Conservation (phyloP, 2,113 vertebrate genomes). For the Spermophilus dauricus region DNA sequence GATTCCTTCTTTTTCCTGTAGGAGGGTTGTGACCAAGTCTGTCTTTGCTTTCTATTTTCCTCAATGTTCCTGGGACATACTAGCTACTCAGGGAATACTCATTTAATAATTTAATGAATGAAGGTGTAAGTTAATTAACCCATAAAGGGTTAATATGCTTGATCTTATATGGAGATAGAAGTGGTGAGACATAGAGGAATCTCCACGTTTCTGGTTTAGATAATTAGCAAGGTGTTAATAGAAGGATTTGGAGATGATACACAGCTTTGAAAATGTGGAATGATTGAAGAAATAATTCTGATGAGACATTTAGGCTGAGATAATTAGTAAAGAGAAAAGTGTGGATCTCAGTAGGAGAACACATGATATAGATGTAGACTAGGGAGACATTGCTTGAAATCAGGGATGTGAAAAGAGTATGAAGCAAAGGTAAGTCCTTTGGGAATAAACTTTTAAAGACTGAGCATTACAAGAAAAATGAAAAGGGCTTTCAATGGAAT, state of each 20-base stretch:
- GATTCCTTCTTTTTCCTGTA: not conserved
- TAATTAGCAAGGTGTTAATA: not conserved
- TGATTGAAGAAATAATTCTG: not conserved
- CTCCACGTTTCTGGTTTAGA: not conserved
- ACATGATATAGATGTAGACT: not conserved
- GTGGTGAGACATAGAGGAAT: not conserved
- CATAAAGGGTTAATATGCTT: not conserved
- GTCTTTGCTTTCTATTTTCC: not conserved
- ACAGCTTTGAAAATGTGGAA: not conserved
- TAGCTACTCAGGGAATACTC: not conserved
- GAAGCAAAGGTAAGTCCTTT: not conserved
- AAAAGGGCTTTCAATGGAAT: not conserved
- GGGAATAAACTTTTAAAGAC: not conserved
- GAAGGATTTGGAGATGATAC: not conserved
- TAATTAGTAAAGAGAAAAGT: not conserved
- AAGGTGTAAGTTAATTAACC: not conserved
- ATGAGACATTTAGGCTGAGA: not conserved
- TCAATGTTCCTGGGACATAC: not conserved
- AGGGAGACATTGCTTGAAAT: not conserved
- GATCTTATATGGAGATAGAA: not conserved
- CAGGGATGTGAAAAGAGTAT: not conserved
- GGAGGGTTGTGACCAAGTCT: not conserved
- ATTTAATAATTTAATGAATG: not conserved
- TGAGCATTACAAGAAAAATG: not conserved
- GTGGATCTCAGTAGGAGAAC: not conserved